These are phyloP conservation scores for Stenotaenia linearis DNA, from an alignment of 2,888 invertebrate species.

Conservation along the genomic window DNA sequence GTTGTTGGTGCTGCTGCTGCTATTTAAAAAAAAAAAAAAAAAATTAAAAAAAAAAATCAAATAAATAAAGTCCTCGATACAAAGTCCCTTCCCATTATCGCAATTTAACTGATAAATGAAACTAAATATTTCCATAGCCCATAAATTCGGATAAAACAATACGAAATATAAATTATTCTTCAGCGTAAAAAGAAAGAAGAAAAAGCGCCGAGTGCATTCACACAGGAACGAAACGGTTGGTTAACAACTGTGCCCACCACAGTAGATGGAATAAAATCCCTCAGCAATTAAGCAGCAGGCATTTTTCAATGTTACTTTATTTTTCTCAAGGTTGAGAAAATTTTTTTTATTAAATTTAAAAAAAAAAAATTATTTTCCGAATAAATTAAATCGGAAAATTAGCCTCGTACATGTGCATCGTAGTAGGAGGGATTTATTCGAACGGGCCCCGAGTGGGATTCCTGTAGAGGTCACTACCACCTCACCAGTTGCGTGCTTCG, in stretches of 20 bases:
- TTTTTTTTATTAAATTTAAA: too few species aligned
- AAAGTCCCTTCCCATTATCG: too few species aligned
- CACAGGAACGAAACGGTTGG: conserved; percentile 17
- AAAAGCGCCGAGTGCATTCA: not conserved
- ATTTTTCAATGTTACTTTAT: not conserved
- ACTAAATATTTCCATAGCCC: too few species aligned
- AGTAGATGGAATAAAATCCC: not conserved
- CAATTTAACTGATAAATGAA: too few species aligned
- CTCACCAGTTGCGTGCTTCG: conserved; percentile 5
- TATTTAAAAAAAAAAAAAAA: not conserved
- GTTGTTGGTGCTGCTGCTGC: not conserved
- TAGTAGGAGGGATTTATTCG: not conserved
- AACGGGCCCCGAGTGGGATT: not conserved
- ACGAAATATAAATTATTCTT: too few species aligned
- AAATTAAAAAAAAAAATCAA: not conserved
- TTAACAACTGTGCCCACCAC: not conserved
- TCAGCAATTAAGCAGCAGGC: not conserved
- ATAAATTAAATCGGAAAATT: not conserved
- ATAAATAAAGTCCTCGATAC: not conserved
- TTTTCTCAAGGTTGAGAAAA: not conserved
- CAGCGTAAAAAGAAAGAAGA: not conserved
- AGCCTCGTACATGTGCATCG: too few species aligned
- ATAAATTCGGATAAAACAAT: too few species aligned
- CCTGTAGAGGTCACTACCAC: not conserved
- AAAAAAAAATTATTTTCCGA: too few species aligned